Evolutionary conservation across 1,140 invertebrate genomes (phyloP), one percentile per base, ranked within the genome.

Genomic region (Theocolax elegans): DNA sequence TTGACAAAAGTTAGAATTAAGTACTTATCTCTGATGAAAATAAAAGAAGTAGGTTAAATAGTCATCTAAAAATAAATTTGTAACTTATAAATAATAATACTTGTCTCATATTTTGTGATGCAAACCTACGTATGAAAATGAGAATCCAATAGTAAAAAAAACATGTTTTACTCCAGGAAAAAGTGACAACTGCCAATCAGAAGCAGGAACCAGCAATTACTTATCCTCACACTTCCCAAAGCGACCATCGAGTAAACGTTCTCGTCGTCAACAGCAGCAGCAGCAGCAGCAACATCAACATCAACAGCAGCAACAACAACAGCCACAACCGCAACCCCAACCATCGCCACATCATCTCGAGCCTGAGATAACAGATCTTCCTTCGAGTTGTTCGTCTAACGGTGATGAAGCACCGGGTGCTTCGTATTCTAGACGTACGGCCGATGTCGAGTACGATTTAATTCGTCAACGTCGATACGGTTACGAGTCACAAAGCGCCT

Each of bases 391-490:
- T 68, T 85, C 84, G 17, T 80, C 76, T 2, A 82, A 82, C 53
- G 75, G 79, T 8, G 80, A 83, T 9, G 81, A 85, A 29, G 15
- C 21, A 19, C 17, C 17, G 2, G 29, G 19, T 13, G 48, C 7
- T 7, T 3, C 44, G 2, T 53, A 53, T 9, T 25, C 35, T 0
- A 81, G 80, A 25, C 81, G 83, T 53, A 19, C 68, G 23, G 17
- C 80, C 1, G 77, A 82, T n/a, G 75, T 77, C 10, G 79, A 83
- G 60, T 78, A 84, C 44, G 80, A 82, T 15, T 70, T 76, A 0
- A 60, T 46, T 12, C 44, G 31, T 4, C 86, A 88, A 21, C 73
- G 76, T 12, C 76, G 80, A 46, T 85, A 84, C 40, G 72, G 79
- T 9, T 44, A 31, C n/a, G 64, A 48, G 6, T 7, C 40, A 1